Conservation (phyloP, 53 echinoderm and acorn worm species). For the Antedon mediterranea region DNA sequence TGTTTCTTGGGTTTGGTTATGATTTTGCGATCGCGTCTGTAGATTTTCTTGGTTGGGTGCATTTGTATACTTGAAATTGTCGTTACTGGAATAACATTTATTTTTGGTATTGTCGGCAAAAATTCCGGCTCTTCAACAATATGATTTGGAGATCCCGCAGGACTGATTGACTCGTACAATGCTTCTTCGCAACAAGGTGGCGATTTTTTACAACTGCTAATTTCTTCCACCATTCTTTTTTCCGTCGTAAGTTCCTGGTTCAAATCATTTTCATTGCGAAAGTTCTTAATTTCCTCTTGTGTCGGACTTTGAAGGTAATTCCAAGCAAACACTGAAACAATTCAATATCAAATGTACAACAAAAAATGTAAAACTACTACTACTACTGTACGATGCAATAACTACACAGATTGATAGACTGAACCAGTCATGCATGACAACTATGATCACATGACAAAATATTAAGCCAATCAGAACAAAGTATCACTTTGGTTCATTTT, state of each 20-base stretch:
- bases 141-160: neutral
- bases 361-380: neutral
- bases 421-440: neutral
- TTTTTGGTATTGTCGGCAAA: neutral
- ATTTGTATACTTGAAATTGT: neutral
- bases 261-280: neutral
- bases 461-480: neutral
- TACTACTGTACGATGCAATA: neutral
- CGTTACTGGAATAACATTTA: neutral
- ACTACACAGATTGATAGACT: neutral
- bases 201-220: neutral
- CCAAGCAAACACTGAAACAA: neutral
- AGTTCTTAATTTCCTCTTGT: neutral
- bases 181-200: neutral
- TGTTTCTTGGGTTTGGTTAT: neutral
- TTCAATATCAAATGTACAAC: neutral
- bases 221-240: neutral
- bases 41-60: neutral
- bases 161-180: neutral
- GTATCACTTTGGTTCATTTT: neutral
- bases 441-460: neutral
- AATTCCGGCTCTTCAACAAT: neutral
- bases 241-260: neutral
- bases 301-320: neutral
- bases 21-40: neutral